Evolutionary conservation across 1,140 invertebrate species (phyloP).

Genomic region (Danaus plexippus): DNA sequence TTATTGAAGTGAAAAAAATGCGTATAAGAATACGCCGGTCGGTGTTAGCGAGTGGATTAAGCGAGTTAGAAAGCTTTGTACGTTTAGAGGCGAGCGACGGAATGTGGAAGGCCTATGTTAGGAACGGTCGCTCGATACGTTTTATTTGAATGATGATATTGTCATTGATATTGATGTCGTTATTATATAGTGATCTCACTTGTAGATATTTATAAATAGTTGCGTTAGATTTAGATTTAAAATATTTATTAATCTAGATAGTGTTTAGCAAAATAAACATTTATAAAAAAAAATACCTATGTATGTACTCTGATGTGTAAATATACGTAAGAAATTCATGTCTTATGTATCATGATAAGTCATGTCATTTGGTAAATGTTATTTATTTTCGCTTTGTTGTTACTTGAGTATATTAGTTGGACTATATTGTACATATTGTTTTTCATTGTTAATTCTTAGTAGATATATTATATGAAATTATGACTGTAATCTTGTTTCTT

Average conservation of each 20-base stretch:
- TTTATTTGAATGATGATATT: conserved; percentile 11
- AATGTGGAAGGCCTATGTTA: conserved; percentile 22
- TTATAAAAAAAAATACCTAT: no score
- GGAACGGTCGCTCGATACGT: background rate
- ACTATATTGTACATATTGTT: conserved; percentile 60
- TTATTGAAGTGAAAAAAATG: background rate
- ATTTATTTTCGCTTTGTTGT: conserved; percentile 57
- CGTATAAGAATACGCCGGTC: no score
- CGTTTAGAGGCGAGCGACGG: conserved; percentile 10
- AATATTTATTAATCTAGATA: conserved; percentile 18
- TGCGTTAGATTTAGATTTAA: conserved; percentile 1
- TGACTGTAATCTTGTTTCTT: conserved; percentile 18
- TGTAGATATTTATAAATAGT: conserved; percentile 34
- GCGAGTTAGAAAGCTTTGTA: conserved; percentile 2
- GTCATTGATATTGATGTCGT: background rate
- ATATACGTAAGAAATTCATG: conserved; percentile 2
- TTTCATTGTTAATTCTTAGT: conserved; percentile 49
- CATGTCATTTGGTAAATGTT: conserved; percentile 29
- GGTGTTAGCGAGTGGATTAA: no score
- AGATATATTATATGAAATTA: conserved; percentile 50
- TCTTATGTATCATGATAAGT: conserved; percentile 12
- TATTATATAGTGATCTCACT: conserved; percentile 47
- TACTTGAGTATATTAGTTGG: conserved; percentile 31
- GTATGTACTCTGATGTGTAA: conserved; percentile 3
- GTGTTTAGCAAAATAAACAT: conserved; percentile 18